A percentile compares a stretch with the other conserved stretches of the same genome.
Conservation (phyloP, 1,140 invertebrate species). For the Lordiphosa mommai region DNA sequence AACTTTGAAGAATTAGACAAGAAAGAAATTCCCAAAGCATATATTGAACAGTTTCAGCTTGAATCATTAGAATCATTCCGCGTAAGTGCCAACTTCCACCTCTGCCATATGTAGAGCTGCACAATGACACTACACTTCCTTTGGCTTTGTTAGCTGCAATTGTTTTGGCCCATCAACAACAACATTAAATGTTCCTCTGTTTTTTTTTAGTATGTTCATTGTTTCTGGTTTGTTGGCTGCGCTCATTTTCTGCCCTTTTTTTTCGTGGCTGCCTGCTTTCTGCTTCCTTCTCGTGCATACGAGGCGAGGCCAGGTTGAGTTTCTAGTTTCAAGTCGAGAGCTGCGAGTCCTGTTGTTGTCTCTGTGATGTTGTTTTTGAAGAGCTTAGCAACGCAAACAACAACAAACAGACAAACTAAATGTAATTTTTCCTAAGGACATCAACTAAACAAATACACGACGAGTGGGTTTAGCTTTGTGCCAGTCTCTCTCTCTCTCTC, state of each 20-base stretch:
- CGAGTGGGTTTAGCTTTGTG: conserved; percentile 19
- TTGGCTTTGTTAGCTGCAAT: conserved; percentile 41
- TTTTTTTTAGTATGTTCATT: conserved; percentile 32
- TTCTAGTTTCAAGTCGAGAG: not conserved
- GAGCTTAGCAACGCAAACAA: conserved; percentile 33
- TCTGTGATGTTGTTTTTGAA: conserved; percentile 14
- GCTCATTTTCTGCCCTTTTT: conserved; percentile 1
- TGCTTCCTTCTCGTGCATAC: conserved; percentile 1
- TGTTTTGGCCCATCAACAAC: conserved; percentile 37
- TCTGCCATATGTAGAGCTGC: not conserved
- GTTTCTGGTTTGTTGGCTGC: conserved; percentile 11
- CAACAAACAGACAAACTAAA: conserved; percentile 26
- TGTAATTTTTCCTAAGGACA: conserved; percentile 49
- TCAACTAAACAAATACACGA: conserved; percentile 45
- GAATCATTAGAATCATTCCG: no score
- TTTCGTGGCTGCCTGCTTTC: not conserved
- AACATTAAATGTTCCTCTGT: conserved; percentile 23
- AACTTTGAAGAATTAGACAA: conserved; percentile 1
- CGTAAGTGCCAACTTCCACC: no score
- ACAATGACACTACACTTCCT: conserved; percentile 15
- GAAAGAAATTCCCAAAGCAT: not conserved
- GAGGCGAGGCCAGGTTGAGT: not conserved
- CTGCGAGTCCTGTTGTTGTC: conserved; percentile 1
- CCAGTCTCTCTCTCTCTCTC: not conserved
- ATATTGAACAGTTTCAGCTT: not conserved